A percentile compares a stretch with the other conserved stretches of the same genome.
phyloP scores from a whole-genome alignment of 2,888 invertebrate species.

The Acronicta aceris region DNA sequence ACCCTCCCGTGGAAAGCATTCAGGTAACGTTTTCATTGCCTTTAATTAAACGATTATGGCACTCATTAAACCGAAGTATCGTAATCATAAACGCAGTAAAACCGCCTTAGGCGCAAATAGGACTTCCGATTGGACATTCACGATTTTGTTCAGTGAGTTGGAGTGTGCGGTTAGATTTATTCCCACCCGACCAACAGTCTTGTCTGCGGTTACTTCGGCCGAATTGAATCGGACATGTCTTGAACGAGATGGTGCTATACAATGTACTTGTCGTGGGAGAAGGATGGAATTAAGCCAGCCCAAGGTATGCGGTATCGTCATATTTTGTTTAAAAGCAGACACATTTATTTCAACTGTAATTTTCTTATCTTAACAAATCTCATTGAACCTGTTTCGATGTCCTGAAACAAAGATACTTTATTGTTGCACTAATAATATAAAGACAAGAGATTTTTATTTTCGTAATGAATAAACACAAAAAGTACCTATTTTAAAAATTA shows the following conservation, averaged over 20 bases:
- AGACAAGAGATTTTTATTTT: no score
- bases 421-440: no score
- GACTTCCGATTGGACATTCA: conserved; percentile 58
- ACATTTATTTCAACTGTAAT: conserved; percentile 43
- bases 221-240: conserved; percentile 68
- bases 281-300: conserved; percentile 51
- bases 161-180: conserved; percentile 66
- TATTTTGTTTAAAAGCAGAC: conserved; percentile 64
- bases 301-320: conserved; percentile 61
- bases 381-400: not conserved
- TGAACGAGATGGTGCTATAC: conserved; percentile 58
- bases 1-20: conserved; percentile 51
- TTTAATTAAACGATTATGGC: conserved; percentile 61
- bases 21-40: conserved; percentile 56
- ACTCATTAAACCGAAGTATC: conserved; percentile 58
- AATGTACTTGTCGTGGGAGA: conserved; percentile 49
- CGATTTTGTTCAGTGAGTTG: conserved; percentile 58
- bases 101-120: conserved; percentile 50
- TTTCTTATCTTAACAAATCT: conserved; percentile 13
- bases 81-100: conserved; percentile 58
- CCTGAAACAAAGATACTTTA: no score
- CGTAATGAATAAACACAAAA: no score
- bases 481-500: no score
- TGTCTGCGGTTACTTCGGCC: conserved; percentile 67
- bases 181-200: conserved; percentile 60